A percentile compares a stretch with the other conserved stretches of the same genome.
Conservation (phyloP, 1,140 invertebrate genomes). For the Drosophila ananassae region DNA sequence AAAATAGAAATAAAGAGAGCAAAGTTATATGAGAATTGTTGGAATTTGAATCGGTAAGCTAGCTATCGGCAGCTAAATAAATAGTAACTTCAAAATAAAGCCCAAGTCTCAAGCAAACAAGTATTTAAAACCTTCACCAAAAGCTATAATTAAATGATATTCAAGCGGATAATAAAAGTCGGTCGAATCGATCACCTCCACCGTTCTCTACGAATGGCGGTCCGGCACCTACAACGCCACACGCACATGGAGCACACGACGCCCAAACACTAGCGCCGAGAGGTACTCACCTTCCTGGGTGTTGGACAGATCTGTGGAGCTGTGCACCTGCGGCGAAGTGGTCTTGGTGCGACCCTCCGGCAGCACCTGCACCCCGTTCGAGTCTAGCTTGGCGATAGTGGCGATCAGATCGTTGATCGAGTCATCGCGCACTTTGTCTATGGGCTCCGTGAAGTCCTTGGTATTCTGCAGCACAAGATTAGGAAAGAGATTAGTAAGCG, state of each 20-base stretch:
- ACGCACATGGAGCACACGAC: constrained; percentile 31
- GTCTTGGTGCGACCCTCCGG: constrained; percentile 85
- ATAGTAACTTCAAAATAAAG: not conserved
- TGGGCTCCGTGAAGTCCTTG: constrained; percentile 84
- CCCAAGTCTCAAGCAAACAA: constrained; percentile 10
- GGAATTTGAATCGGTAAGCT: constrained; percentile 40
- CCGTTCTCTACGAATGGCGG: constrained; percentile 5
- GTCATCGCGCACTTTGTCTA: constrained; percentile 92
- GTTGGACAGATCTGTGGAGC: constrained; percentile 86
- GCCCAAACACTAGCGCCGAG: not conserved
- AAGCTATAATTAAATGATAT: constrained; percentile 8
- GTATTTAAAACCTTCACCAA: constrained; percentile 18
- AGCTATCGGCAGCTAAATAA: constrained; percentile 24
- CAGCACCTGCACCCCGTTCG: constrained; percentile 90
- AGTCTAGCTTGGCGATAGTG: constrained; percentile 92
- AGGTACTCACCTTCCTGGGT: constrained; percentile 79
- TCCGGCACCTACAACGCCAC: constrained; percentile 33
- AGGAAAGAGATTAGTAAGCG: too few relatives aligned
- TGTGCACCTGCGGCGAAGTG: constrained; percentile 87
- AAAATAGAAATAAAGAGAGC: constrained; percentile 84
- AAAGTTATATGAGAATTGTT: constrained; percentile 77
- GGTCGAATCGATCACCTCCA: constrained; percentile 6
- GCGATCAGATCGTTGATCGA: constrained; percentile 93
- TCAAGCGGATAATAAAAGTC: too few relatives aligned
- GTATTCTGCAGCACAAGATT: constrained; percentile 53